These are phyloP conservation scores for Gryllus longicercus DNA, from an alignment of 2,888 invertebrate species.

Conservation along the genomic window DNA sequence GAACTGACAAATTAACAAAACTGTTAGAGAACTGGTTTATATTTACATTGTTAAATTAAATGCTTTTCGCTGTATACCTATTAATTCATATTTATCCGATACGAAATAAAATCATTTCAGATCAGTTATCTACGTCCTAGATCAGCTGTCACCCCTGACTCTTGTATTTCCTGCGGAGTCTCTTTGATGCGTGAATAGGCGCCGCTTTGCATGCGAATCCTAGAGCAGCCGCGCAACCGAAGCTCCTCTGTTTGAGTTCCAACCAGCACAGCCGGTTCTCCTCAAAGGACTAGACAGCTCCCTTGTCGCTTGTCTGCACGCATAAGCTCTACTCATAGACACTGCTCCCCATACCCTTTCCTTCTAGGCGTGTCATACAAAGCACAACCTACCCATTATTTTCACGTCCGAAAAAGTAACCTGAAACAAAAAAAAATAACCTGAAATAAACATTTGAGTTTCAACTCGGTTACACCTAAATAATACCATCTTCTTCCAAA, in stretches of 20 bases:
- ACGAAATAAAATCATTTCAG: too few relatives aligned
- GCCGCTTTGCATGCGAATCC: not conserved
- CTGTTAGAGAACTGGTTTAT: too few relatives aligned
- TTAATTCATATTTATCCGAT: too few relatives aligned
- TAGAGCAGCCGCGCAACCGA: not conserved
- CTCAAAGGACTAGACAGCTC: not conserved
- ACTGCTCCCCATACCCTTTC: not conserved
- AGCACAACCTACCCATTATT: not conserved
- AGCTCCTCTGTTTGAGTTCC: not conserved
- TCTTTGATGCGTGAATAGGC: not conserved
- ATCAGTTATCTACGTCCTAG: too few relatives aligned
- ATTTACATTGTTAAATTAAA: too few relatives aligned
- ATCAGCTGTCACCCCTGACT: too few relatives aligned
- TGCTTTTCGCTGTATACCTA: too few relatives aligned
- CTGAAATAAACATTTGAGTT: too few relatives aligned
- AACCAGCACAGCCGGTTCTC: not conserved
- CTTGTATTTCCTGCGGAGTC: not conserved
- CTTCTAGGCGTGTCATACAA: not conserved
- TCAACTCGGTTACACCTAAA: too few relatives aligned
- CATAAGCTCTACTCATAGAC: not conserved
- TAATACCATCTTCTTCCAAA: too few relatives aligned
- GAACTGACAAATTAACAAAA: too few relatives aligned
- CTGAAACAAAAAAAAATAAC: not conserved
- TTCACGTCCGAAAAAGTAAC: not conserved
- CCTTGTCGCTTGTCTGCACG: constrained; percentile 17